Evolutionary conservation across 2,888 invertebrate genomes (phyloP).

Genomic region (Acrocyrtus sp.): DNA sequence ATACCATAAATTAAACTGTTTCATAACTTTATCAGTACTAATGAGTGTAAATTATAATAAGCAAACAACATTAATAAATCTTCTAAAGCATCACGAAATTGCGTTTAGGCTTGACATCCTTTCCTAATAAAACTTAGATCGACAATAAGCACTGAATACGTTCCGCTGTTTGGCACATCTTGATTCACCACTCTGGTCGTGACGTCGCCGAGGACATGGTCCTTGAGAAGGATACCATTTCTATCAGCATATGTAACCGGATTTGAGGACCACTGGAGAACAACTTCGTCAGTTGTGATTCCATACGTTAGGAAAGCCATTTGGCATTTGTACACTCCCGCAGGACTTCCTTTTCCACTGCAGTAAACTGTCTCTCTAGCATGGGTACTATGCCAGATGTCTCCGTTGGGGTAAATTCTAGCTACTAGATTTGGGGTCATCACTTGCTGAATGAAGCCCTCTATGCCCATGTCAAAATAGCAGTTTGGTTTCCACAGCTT

Average conservation of each 20-base stretch:
- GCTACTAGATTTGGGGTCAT: slow-evolving; percentile 6
- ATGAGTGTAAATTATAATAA: too few relatives aligned
- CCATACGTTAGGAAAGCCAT: slow-evolving; percentile 8
- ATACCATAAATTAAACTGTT: too few relatives aligned
- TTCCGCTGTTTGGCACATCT: too few relatives aligned
- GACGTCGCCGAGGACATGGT: too few relatives aligned
- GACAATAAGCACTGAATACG: too few relatives aligned
- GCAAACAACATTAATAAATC: too few relatives aligned
- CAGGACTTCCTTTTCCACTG: slow-evolving; percentile 8
- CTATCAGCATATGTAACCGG: slow-evolving; percentile 22
- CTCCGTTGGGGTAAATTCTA: slow-evolving; percentile 27
- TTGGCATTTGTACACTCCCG: slow-evolving; percentile 12
- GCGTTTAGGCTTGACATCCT: too few relatives aligned
- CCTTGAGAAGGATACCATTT: too few relatives aligned
- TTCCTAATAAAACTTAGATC: too few relatives aligned
- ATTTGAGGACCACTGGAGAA: slow-evolving; percentile 11
- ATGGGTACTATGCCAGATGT: slow-evolving; percentile 17
- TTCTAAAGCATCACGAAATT: too few relatives aligned
- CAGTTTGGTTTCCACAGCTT: slow-evolving; percentile 22
- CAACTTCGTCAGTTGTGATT: slow-evolving; percentile 8
- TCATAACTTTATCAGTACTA: too few relatives aligned
- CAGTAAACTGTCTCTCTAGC: slow-evolving; percentile 25
- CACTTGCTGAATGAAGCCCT: slow-evolving; percentile 4
- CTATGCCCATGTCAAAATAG: slow-evolving; percentile 1
- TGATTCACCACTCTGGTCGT: too few relatives aligned